These are phyloP conservation scores for Drosophila kambysellisi DNA, from an alignment of 2,888 invertebrate species.

Conservation along the genomic window DNA sequence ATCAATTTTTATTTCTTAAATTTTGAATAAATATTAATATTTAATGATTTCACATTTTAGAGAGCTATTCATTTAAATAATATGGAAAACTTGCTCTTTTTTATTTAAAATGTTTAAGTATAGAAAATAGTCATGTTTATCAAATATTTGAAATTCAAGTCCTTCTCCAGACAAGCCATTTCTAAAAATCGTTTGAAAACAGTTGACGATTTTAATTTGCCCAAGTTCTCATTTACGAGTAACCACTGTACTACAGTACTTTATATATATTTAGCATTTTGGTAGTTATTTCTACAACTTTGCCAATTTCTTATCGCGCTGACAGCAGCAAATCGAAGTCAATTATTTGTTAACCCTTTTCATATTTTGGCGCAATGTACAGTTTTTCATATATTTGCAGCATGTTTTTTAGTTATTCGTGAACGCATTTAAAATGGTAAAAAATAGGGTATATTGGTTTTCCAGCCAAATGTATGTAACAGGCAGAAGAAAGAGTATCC, in stretches of 20 bases:
- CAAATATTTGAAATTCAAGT: background rate
- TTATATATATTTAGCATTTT: background rate
- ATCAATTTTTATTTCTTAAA: background rate
- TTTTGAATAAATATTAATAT: background rate
- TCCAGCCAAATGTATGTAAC: background rate
- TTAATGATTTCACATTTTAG: background rate
- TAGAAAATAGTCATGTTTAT: background rate
- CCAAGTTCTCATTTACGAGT: background rate
- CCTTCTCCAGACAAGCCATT: too few species aligned
- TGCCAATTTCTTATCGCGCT: background rate
- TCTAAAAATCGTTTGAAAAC: background rate
- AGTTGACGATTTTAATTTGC: background rate
- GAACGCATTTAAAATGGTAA: background rate
- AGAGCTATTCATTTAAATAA: background rate
- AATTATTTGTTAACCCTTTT: background rate
- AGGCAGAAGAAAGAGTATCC: background rate
- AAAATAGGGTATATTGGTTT: background rate
- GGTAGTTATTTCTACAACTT: background rate
- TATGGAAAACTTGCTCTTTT: background rate
- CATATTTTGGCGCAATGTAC: conserved; percentile 6
- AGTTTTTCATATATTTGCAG: conserved; percentile 8
- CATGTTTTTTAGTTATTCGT: background rate
- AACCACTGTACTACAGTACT: background rate
- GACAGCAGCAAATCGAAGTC: background rate
- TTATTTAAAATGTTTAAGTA: background rate